phyloP scores from a whole-genome alignment of 1,140 invertebrate genomes.

The Tribolium madens region DNA sequence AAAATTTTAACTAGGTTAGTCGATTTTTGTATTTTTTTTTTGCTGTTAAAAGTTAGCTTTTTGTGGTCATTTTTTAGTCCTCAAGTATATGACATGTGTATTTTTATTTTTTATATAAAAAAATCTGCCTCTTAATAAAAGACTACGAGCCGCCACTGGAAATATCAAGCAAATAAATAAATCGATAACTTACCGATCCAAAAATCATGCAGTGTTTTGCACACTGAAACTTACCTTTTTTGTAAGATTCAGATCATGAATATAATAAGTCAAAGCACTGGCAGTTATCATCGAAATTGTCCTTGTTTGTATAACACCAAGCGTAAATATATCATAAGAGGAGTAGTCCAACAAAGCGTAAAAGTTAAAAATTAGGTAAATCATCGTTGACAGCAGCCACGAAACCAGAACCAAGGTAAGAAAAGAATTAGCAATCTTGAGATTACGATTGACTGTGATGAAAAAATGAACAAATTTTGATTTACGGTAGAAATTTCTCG shows the following conservation, averaged over 20 bases:
- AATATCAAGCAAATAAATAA: too few species aligned
- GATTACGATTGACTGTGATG: not conserved
- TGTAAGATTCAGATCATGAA: not conserved
- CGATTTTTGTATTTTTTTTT: too few species aligned
- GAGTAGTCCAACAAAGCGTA: not conserved
- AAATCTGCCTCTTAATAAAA: too few species aligned
- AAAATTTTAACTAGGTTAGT: too few species aligned
- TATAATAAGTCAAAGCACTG: not conserved
- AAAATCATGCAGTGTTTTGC: too few species aligned
- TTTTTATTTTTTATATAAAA: too few species aligned
- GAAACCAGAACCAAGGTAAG: not conserved
- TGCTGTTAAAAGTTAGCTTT: too few species aligned
- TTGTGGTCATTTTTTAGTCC: too few species aligned
- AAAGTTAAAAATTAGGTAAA: not conserved
- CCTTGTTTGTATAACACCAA: not conserved
- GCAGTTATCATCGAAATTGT: not conserved
- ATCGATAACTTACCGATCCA: too few species aligned
- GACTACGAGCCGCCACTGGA: too few species aligned
- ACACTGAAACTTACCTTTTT: not conserved
- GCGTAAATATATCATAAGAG: not conserved
- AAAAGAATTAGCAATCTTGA: not conserved
- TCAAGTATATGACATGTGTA: too few species aligned
- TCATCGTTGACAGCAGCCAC: not conserved
- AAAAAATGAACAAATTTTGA: not conserved
- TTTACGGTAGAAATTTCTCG: too few species aligned